Base-by-base conservation (phyloP, 2,797 vertebrate genomes). In the Anolis apletophallus region DNA sequence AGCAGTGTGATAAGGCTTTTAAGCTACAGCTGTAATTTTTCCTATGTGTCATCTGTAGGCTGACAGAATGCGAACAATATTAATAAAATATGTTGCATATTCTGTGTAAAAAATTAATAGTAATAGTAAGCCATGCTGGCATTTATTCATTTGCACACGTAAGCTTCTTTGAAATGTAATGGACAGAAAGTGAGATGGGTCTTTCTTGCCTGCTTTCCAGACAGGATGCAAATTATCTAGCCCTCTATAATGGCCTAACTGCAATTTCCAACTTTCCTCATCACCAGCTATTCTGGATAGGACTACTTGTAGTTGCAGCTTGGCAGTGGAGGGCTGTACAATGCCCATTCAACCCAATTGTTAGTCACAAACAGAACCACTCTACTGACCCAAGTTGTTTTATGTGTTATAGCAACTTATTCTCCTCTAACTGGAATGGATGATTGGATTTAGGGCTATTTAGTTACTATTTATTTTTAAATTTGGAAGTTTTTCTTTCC, bases 1-100 rank as follows among this genome's bases (percentile, higher is more conserved):
- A 80, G 75, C 57, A 54, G 29, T 34, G 3, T 26, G 59, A n/a
- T 64, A 59, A 50, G 75, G 7, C 14, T 83, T 16, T 32, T 61
- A 8, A 83, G 64, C 40, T 57, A 34, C 2, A 78, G 36, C 14
- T 59, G 52, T 23, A 40, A n/a, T 32, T 61, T 26, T n/a, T 36
- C 12, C 61, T n/a, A 23, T 21, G 23, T 21, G 16, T 57, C 36
- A 23, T 81, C 61, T 21, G 32, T 36, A 81, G 26, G 11, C 71
- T 81, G 71, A 50, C 11, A 9, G 29, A 69, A 73, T 9, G 77
- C 73, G 40, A 34, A 61, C 13, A 36, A 29, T n/a, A 67, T 54
- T 73, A 73, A 85, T 46, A 55, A 52, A 85, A 80, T 9, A 80
- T 7, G n/a, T 36, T 64, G 29, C 29, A 50, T 14, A 34, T 86